Base-by-base conservation (phyloP, 2,888 invertebrate species). In the Agrotis exclamationis region DNA sequence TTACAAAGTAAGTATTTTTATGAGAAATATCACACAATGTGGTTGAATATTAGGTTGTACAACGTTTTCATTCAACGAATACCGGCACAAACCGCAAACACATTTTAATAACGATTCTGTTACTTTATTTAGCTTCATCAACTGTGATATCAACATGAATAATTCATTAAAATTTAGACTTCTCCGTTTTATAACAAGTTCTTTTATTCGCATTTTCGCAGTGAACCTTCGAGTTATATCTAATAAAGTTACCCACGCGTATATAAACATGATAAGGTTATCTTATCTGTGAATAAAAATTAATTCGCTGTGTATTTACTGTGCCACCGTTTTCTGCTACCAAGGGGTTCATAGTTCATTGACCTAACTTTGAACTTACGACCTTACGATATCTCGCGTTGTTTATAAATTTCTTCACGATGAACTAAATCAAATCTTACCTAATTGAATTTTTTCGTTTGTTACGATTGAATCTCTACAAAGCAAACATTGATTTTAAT, bases 261-360 rank as follows among this genome's bases (percentile, higher is more conserved):
- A 57, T 1, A 20, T 16, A 57, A 45, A 58, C 18, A 56, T 14
- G 45, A 57, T 66, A 74, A 24, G 2, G 16, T 56, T 63, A 72
- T 72, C 71, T 24, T 73, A 33, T 50, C 56, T 20, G 16, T 3
- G 13, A 47, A 62, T 47, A 48, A 22, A 62, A 33, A 33, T 13
- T 22, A n/a, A 44, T 72, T 73, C 64, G 28, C 28, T 20, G 16
- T n/a, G 4, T 50, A 47, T 28, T 13, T 28, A 47, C 3, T 7
- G 20, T 39, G 18, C 39, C 11, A 20, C 39, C 28, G 47, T 58
- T 47, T 53, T 33, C 45, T 14, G 33, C 22, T 18, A 18, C 3
- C 44, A 48, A 22, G 9, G 45, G 39, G 65, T 71, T 78, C 69
- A 71, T n/a, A 62, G 58, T 68, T 65, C 63, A 73, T 59, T 71